Evolutionary conservation across 2,888 invertebrate genomes (phyloP).

Genomic region (Hoplodrina blanda): DNA sequence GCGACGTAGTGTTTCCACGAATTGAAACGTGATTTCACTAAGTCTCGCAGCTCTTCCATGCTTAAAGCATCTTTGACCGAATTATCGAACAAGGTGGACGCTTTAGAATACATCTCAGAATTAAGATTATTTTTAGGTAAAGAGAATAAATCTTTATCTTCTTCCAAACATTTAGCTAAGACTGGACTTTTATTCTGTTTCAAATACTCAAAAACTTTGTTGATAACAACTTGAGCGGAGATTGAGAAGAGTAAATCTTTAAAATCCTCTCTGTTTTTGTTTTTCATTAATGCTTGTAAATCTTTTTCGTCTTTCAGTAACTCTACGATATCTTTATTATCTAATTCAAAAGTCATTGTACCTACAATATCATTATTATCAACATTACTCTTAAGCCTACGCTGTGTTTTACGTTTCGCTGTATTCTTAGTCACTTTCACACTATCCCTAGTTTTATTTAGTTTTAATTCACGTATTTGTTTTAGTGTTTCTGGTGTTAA

Average conservation of each 20-base stretch:
- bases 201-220: constrained; percentile 83
- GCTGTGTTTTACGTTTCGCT: constrained; percentile 82
- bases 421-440: constrained; percentile 87
- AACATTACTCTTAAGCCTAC: constrained; percentile 77
- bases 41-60: constrained; percentile 81
- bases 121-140: constrained; percentile 75
- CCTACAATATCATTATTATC: constrained; percentile 75
- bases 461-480: constrained; percentile 86
- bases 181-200: constrained; percentile 82
- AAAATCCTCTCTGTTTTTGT: constrained; percentile 80
- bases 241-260: constrained; percentile 82
- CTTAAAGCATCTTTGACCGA: constrained; percentile 83
- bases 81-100: constrained; percentile 80
- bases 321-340: constrained; percentile 80
- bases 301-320: constrained; percentile 82
- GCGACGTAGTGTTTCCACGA: constrained; percentile 84
- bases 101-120: constrained; percentile 80
- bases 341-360: constrained; percentile 82
- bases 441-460: constrained; percentile 81
- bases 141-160: constrained; percentile 75
- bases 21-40: constrained; percentile 79
- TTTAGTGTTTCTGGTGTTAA: constrained; percentile 86
- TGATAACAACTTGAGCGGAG: constrained; percentile 84
- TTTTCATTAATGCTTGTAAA: constrained; percentile 76
- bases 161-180: constrained; percentile 78